A percentile compares a stretch with the other conserved stretches of the same genome.
phyloP scores from a whole-genome alignment of 2,113 vertebrate genomes.

The Lamprotornis superbus region DNA sequence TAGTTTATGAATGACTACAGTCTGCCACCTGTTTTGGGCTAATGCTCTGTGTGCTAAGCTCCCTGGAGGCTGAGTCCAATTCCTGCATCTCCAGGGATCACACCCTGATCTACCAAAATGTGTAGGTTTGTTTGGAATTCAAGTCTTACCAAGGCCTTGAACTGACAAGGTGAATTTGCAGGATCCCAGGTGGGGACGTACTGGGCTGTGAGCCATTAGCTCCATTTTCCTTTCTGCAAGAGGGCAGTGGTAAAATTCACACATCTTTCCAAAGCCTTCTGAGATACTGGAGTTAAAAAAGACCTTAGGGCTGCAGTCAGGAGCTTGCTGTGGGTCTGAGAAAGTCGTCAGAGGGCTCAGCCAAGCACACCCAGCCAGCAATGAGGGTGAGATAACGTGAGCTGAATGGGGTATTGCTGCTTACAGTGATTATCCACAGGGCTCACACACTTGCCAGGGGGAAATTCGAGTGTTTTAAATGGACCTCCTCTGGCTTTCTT shows the following conservation, averaged over 20 bases:
- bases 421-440: not conserved
- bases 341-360: not conserved
- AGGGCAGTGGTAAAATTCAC: not conserved
- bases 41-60: not conserved
- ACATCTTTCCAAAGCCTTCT: not conserved
- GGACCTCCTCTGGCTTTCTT: constrained; percentile 20
- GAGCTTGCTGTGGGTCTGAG: not conserved
- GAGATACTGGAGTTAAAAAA: not conserved
- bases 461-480: not conserved
- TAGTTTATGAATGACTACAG: not conserved
- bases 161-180: not conserved
- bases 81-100: not conserved
- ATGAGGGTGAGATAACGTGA: not conserved
- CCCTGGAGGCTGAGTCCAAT: not conserved
- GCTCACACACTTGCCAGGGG: not conserved
- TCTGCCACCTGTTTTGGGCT: not conserved
- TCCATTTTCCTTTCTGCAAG: not conserved
- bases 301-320: not conserved
- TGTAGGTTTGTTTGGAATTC: not conserved
- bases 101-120: not conserved
- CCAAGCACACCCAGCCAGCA: not conserved
- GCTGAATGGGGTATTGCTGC: not conserved
- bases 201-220: not conserved
- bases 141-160: not conserved
- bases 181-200: fast-evolving